These are phyloP conservation scores for Euclidia mi DNA, from an alignment of 2,888 invertebrate genomes.

Conservation along the genomic window DNA sequence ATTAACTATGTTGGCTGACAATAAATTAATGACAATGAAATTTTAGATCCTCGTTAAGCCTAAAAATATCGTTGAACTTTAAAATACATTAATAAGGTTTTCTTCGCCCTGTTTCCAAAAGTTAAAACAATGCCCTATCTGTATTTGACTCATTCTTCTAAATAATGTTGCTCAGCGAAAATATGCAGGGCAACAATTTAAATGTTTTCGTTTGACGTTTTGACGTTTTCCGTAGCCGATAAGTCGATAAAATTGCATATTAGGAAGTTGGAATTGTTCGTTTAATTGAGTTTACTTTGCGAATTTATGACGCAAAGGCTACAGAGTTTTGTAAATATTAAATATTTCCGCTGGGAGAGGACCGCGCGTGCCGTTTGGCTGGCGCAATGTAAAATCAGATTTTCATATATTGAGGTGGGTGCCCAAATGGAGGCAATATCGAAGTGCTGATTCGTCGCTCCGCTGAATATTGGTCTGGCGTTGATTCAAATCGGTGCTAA, in stretches of 20 bases:
- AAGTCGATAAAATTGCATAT: slow-evolving; percentile 70
- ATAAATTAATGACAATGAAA: slow-evolving; percentile 33
- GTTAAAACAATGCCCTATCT: slow-evolving; percentile 40
- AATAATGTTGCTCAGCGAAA: slow-evolving; percentile 26
- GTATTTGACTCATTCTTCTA: slow-evolving; percentile 31
- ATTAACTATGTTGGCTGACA: neutral
- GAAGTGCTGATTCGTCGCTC: slow-evolving; percentile 89
- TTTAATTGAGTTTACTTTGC: slow-evolving; percentile 65
- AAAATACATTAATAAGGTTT: slow-evolving; percentile 17
- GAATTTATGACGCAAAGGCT: slow-evolving; percentile 56
- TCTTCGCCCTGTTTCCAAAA: slow-evolving; percentile 18
- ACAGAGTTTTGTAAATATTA: slow-evolving; percentile 64
- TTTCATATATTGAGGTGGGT: slow-evolving; percentile 84
- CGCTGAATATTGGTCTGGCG: slow-evolving; percentile 86
- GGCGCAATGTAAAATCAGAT: slow-evolving; percentile 82
- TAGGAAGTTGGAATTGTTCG: slow-evolving; percentile 70
- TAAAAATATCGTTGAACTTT: slow-evolving; percentile 9
- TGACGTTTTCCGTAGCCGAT: slow-evolving; percentile 60
- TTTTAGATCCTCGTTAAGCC: too few relatives aligned
- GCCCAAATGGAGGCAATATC: slow-evolving; percentile 88
- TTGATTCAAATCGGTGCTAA: slow-evolving; percentile 84
- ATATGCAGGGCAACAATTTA: slow-evolving; percentile 25
- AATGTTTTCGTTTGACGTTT: slow-evolving; percentile 27
- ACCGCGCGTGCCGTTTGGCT: slow-evolving; percentile 47
- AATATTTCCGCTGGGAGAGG: slow-evolving; percentile 44